Percentiles rank a stretch among this genome's conserved stretches.
Conservation (phyloP, 2,797 vertebrate species). For the Centropyge bicolor region DNA sequence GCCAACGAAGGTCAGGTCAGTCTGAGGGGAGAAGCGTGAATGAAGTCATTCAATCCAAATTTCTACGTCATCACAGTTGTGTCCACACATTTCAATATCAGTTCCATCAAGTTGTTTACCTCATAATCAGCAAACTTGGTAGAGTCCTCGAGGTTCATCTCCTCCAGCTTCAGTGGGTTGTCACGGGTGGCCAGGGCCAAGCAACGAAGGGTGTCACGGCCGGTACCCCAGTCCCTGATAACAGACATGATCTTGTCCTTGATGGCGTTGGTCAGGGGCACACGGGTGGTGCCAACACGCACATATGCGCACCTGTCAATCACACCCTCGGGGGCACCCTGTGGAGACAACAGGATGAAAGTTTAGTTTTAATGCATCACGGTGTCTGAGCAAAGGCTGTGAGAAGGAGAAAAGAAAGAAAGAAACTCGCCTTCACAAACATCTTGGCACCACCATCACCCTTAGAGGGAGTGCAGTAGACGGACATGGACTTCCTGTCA, state of each 20-base stretch:
- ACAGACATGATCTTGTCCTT: conserved; percentile 91
- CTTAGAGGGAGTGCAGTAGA: conserved; percentile 92
- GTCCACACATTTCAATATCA: not conserved
- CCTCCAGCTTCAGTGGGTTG: conserved; percentile 88
- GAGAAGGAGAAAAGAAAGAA: not conserved
- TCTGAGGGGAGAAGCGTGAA: conserved; percentile 74
- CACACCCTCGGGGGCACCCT: conserved; percentile 96
- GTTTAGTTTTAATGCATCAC: not conserved
- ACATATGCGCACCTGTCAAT: conserved; percentile 94
- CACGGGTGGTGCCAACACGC: conserved; percentile 92
- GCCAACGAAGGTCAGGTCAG: conserved; percentile 93
- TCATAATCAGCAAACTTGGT: conserved; percentile 92
- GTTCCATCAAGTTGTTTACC: conserved; percentile 76
- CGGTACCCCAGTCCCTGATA: conserved; percentile 95
- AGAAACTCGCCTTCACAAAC: conserved; percentile 90
- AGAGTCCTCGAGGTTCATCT: conserved; percentile 94
- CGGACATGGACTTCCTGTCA: conserved; percentile 98
- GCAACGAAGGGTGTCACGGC: conserved; percentile 94
- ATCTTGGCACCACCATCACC: conserved; percentile 94
- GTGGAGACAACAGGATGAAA: conserved; percentile 9
- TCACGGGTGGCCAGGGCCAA: conserved; percentile 95
- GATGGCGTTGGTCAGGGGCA: conserved; percentile 88
- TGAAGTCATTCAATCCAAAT: not conserved
- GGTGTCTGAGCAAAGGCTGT: not conserved
- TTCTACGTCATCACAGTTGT: not conserved